phyloP scores from a whole-genome alignment of 2,888 invertebrate species.

The Trachelus iudaicus region DNA sequence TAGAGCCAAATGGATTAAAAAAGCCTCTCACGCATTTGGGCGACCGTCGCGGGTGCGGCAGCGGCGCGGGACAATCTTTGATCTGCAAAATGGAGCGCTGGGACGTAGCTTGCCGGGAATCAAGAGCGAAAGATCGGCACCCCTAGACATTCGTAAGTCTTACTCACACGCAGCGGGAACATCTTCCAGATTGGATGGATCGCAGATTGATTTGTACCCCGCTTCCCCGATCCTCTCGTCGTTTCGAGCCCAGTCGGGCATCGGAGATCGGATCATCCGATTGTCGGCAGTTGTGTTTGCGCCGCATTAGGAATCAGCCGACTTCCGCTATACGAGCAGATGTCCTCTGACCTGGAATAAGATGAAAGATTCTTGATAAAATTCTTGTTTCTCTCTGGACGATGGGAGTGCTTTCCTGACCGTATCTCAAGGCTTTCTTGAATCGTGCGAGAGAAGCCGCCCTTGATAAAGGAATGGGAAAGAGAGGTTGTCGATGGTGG shows the following conservation, averaged over 20 bases:
- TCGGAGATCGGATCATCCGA: slow-evolving; percentile 43
- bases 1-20: background rate
- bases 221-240: slow-evolving; percentile 10
- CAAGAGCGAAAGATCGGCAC: background rate
- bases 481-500: background rate
- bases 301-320: slow-evolving; percentile 46
- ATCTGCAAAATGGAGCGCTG: slow-evolving; percentile 14
- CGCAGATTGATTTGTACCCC: slow-evolving; percentile 42
- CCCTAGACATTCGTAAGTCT: background rate
- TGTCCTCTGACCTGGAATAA: slow-evolving; percentile 49
- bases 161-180: slow-evolving; percentile 30
- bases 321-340: slow-evolving; percentile 38
- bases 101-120: background rate
- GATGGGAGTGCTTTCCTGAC: background rate
- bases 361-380: slow-evolving; percentile 46
- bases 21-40: background rate
- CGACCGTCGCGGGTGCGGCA: background rate
- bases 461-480: background rate
- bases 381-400: slow-evolving; percentile 1
- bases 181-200: slow-evolving; percentile 44
- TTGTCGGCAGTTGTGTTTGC: slow-evolving; percentile 47
- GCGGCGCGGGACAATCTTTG: slow-evolving; percentile 9
- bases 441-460: background rate
- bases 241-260: background rate
- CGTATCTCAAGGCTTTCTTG: background rate